Base-by-base conservation (phyloP, 2,888 invertebrate genomes). In the Rhagonycha fulva region DNA sequence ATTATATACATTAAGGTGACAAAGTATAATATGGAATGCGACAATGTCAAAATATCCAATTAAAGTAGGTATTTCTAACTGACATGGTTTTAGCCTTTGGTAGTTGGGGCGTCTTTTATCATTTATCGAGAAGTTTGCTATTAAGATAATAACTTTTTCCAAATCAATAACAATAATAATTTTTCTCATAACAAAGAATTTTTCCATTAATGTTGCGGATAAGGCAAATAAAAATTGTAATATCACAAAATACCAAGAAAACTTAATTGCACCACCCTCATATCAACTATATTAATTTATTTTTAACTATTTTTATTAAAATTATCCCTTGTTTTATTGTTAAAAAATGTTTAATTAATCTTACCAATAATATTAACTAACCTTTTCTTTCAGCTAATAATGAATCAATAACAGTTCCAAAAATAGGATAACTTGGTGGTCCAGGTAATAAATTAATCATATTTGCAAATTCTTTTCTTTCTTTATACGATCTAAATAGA, bases 381-480 rank as follows among this genome's bases (percentile, higher is more conserved):
- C 82, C 78, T 68, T 78, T 73, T 68, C 74, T 78, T 68, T 78
- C 76, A 14, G 79, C 72, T 4, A 75, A 69, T 12, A 81, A 10
- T 23, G 80, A 67, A 3, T 77, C 61, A 30, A 76, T 77, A 9
- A 80, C 73, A 19, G 81, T 82, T 66, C 82, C 82, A 62, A 82
- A 30, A 61, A 82, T 75, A 11, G 82, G 82, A 71, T 76, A 79
- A 19, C 75, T 73, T 68, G 69, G 74, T 9, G 78, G 76, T 9
- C 82, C 82, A 12, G 78, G 79, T 9, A 81, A 60, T 71, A 78
- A 61, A 30, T 74, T 68, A 7, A 74, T 63, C 67, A 70, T 70
- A 14, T 61, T 60, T 30, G 23, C 28, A 60, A 70, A 69, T 30
- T 26, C 12, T 32, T 74, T 70, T 61, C 70, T 74, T 60, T 71